Conservation (phyloP, 2,113 vertebrate species). For the Myxocyprinus asiaticus region DNA sequence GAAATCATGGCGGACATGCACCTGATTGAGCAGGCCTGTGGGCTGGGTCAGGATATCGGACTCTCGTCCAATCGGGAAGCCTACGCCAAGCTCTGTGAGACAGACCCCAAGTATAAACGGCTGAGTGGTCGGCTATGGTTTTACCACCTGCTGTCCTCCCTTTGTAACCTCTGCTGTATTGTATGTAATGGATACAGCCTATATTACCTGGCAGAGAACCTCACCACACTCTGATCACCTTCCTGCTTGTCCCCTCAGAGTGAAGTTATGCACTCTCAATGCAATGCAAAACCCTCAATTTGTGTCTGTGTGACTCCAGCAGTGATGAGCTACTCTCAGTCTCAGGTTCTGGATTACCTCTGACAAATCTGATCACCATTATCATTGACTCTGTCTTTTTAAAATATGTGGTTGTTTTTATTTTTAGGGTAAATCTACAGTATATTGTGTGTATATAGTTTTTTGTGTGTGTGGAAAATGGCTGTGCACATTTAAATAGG, state of each 20-base stretch:
- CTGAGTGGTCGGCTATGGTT: slow-evolving; percentile 70
- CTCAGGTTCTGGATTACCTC: slow-evolving; percentile 29
- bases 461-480: background rate
- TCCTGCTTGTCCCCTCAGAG: background rate
- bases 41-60: slow-evolving; percentile 77
- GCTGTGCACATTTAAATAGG: background rate
- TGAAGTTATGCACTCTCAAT: background rate
- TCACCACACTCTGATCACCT: slow-evolving; percentile 62
- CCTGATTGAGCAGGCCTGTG: slow-evolving; percentile 70
- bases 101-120: slow-evolving; percentile 67
- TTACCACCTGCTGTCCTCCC: slow-evolving; percentile 73
- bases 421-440: no score
- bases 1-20: slow-evolving; percentile 80
- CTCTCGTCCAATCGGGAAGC: slow-evolving; percentile 70
- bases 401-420: background rate
- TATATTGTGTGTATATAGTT: background rate
- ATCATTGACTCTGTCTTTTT: background rate
- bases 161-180: slow-evolving; percentile 83
- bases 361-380: slow-evolving; percentile 3
- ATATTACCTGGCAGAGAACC: slow-evolving; percentile 74
- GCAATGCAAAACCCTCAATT: slow-evolving; percentile 12
- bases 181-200: slow-evolving; percentile 79
- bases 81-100: slow-evolving; percentile 68
- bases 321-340: slow-evolving; percentile 11
- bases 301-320: background rate